These are phyloP conservation scores for Calyptomena viridis DNA, from an alignment of 2,113 vertebrate species.

Conservation along the genomic window DNA sequence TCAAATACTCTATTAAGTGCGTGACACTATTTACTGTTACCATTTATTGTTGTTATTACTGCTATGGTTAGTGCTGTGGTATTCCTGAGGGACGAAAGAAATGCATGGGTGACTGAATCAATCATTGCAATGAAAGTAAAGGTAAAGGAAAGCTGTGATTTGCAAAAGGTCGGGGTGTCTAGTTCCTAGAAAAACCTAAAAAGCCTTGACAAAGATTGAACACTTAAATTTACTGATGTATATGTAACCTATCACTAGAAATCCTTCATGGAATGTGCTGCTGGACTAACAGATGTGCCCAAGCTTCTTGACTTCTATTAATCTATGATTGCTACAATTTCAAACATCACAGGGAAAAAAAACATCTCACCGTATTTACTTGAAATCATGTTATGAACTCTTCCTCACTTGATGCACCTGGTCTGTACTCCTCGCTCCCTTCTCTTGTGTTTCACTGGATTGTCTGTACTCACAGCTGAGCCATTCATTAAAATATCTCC, in stretches of 20 bases:
- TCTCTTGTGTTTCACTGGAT: neutral
- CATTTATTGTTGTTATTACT: neutral
- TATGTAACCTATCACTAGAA: neutral
- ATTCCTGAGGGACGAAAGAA: neutral
- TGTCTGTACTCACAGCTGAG: neutral
- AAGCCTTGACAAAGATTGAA: neutral
- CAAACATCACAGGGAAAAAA: neutral
- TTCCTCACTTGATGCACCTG: neutral
- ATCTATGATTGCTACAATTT: neutral
- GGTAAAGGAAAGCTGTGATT: neutral
- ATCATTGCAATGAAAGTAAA: neutral
- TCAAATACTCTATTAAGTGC: neutral
- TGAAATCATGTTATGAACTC: neutral
- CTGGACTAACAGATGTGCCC: neutral
- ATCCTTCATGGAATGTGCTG: neutral
- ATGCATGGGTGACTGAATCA: neutral
- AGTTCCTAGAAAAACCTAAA: neutral
- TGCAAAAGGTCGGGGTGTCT: neutral
- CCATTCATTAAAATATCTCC: neutral
- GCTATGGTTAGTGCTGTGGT: neutral
- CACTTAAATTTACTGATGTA: neutral
- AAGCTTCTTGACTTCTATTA: neutral
- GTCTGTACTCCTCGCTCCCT: neutral
- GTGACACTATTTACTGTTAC: fast-evolving
- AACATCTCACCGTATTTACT: neutral